Evolutionary conservation across 2,113 vertebrate genomes (phyloP), one percentile per base, ranked within the genome.

Genomic region (Oncorhynchus gorbuscha): DNA sequence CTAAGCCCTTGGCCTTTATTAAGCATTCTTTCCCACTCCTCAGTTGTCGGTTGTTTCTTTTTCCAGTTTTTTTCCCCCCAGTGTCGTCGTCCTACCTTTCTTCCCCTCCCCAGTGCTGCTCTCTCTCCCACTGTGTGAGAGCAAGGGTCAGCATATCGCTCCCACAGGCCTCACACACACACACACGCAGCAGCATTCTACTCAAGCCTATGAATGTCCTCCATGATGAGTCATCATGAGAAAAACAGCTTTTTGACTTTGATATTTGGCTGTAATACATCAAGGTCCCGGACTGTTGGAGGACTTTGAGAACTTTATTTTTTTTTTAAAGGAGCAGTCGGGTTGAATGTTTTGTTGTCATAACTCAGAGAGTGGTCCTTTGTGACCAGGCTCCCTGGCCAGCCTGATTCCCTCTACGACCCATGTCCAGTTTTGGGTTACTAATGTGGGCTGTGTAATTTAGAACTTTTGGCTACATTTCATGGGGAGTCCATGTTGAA

Each of bases 1-100:
- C 28, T 73, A 4, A 39, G 59, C 18, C 13, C 20, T 32, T 13
- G 61, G 26, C 39, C 35, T 11, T 74, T 70, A 79, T 79, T 71
- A 28, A 74, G 35, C 18, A 70, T n/a, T 70, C 28, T 70, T 58
- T 72, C 20, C 72, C n/a, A 39, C 62, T 24, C 48, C 67, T 65
- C 39, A 26, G 66, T 1, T 62, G n/a, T 62, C n/a, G 8, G 39
- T 22, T 62, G 18, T 62, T 62, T 24, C 1, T 62, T 62, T 62
- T 62, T 62, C n/a, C 18, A 8, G 28, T 70, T 3, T 76, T 70
- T 11, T 2, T 1, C 0, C 39, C 35, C 39, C 39, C 39, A 39
- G 9, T 11, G 39, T 45, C 8, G 0, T 39, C 35, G 2, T 39
- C 39, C 39, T 45, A 3, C 9, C 8, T 45, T 45, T 11, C 39